phyloP scores from a whole-genome alignment of 2,888 invertebrate species.

The Hartigia nigra region DNA sequence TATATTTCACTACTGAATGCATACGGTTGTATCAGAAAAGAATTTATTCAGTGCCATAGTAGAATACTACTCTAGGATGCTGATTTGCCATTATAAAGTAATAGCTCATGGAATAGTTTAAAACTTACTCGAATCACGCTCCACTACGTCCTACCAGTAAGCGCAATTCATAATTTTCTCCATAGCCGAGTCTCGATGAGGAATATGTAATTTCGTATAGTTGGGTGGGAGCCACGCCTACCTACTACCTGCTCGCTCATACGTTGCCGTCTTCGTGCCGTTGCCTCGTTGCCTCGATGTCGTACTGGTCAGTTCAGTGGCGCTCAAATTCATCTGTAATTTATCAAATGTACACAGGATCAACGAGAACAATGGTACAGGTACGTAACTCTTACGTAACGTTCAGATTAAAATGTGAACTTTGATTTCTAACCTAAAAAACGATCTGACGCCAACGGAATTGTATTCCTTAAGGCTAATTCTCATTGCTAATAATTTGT shows the following conservation, averaged over 20 bases:
- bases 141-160: conserved; percentile 40
- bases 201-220: conserved; percentile 50
- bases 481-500: not conserved
- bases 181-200: conserved; percentile 37
- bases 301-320: not conserved
- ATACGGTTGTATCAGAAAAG: not conserved
- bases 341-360: not conserved
- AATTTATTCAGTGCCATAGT: not conserved
- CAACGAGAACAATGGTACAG: not conserved
- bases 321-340: not conserved
- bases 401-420: not conserved
- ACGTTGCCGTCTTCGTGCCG: conserved; percentile 29
- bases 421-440: not conserved
- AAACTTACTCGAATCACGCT: conserved; percentile 33
- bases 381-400: not conserved
- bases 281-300: conserved; percentile 10
- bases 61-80: not conserved
- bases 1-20: not conserved
- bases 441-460: not conserved
- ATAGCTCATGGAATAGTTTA: not conserved
- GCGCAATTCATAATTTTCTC: conserved; percentile 52
- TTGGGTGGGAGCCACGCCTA: conserved; percentile 10
- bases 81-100: not conserved
- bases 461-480: not conserved
- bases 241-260: conserved; percentile 13